Base-by-base conservation (phyloP, 2,888 invertebrate species). In the Tryphoninae sp. region DNA sequence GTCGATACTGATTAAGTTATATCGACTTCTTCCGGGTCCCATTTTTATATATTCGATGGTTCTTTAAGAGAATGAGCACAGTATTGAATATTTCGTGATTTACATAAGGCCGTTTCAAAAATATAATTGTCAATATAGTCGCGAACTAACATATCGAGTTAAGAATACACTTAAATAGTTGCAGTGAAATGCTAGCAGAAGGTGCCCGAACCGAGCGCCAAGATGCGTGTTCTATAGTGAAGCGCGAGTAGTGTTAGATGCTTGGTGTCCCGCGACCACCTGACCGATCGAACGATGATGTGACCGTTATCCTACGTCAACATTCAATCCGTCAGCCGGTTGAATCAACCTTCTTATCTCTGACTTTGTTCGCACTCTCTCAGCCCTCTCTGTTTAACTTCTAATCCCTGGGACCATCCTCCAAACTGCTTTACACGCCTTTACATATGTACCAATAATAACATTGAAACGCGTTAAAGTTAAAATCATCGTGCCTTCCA, bases 231-330 rank as follows among this genome's bases (percentile, higher is more conserved):
- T 33, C 7, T 33, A 33, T 33, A 33, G 86, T 85, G 87, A 90
- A 90, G 90, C 90, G 89, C 88, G 88, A 91, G 90, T 64, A 72
- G 64, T 55, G 65, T 26, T 33, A 62, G 64, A 22, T 53, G 55
- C 45, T 53, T 33, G 69, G 77, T 77, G 71, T 62, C 78, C 75
- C 86, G 88, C 86, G 62, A 82, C 89, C 90, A 90, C 90, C 90
- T 91, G 91, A 89, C 90, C 90, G 91, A 91, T 92, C 91, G 91
- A 92, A 91, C 88, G 92, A 92, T 91, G 92, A 90, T 89, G 86
- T 88, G 89, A 91, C 91, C 89, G 90, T 90, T 91, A 91, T 91
- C 91, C 92, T 89, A 91, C 91, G 91, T 92, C 91, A 91, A 91
- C 91, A 91, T 91, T 90, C 90, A 88, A 89, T 91, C 89, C 89